These are phyloP conservation scores for Catonia carolina DNA, from an alignment of 2,888 invertebrate genomes.

Conservation along the genomic window DNA sequence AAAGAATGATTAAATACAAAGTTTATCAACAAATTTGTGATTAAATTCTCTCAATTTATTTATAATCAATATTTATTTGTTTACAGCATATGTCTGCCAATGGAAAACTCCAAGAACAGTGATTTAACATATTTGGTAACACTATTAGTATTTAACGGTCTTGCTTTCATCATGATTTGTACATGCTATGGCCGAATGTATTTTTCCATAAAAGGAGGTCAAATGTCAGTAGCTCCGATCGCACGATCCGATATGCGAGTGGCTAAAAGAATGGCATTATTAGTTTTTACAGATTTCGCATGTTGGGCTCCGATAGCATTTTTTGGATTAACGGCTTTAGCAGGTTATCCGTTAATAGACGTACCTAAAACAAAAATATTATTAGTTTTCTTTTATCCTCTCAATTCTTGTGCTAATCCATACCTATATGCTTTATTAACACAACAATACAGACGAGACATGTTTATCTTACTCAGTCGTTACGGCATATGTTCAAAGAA, in stretches of 20 bases:
- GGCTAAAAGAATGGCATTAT: constrained; percentile 58
- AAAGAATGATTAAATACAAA: no score
- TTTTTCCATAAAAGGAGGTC: constrained; percentile 45
- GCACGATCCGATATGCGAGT: constrained; percentile 46
- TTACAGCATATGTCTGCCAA: constrained; percentile 56
- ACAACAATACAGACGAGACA: constrained; percentile 56
- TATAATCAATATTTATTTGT: background rate
- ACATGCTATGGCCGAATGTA: constrained; percentile 58
- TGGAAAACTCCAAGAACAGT: constrained; percentile 49
- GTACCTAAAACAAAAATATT: constrained; percentile 50
- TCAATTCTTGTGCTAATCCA: constrained; percentile 63
- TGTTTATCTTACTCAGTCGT: constrained; percentile 48
- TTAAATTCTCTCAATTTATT: background rate
- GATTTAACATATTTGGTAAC: constrained; percentile 52
- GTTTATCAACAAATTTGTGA: background rate
- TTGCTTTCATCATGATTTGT: constrained; percentile 57
- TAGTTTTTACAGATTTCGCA: constrained; percentile 55
- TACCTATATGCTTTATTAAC: constrained; percentile 61
- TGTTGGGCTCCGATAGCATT: constrained; percentile 60
- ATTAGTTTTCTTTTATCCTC: constrained; percentile 60
- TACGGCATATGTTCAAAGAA: constrained; percentile 45
- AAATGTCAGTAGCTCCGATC: constrained; percentile 25
- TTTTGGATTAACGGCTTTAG: constrained; percentile 56
- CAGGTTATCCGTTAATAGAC: constrained; percentile 54
- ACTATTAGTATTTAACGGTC: constrained; percentile 53